Evolutionary conservation across 2,888 invertebrate genomes (phyloP), one percentile per base, ranked within the genome.

Genomic region (Rotaria socialis): DNA sequence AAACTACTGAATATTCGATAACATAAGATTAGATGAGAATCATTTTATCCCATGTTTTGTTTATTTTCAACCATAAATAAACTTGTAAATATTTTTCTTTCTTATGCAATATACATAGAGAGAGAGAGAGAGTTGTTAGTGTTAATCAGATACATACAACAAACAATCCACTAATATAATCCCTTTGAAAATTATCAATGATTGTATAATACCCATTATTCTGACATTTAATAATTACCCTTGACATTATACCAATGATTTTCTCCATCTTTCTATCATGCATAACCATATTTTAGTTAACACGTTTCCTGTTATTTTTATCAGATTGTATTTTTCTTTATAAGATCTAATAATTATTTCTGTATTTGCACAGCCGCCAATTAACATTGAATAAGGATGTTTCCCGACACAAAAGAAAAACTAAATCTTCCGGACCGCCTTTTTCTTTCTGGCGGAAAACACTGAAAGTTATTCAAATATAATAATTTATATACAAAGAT

Each of bases 211-310:
- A 67, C 5, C 19, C 19, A 67, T 67, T 6, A 19, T 67, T 35
- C 35, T 67, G 67, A 41, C 67, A 67, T 67, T 67, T 67, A 16
- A 14, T 67, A 67, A 67, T 67, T 67, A 35, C 14, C 67, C 67
- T 67, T 67, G 67, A 67, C 67, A 67, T 67, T 67, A 67, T 67
- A 35, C 35, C 19, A 67, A 67, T 67, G 67, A 41, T 67, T 67
- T 19, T 27, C 35, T 67, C 27, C 6, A 14, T 67, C 35, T 67
- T 35, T 14, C 35, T 41, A 67, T 67, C 67, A 35, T 67, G 35
- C 67, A 67, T 67, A 67, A 16, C 35, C 35, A 67, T 35, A 14
- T 41, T 6, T 67, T 16, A 35, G 5, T 16, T 35, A 67, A 35
- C 16, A 7, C 35, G 67, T 67, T 67, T 67, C 67, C 35, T 11